Conservation (phyloP, 2,113 vertebrate genomes). For the Amblyopsis rosae region DNA sequence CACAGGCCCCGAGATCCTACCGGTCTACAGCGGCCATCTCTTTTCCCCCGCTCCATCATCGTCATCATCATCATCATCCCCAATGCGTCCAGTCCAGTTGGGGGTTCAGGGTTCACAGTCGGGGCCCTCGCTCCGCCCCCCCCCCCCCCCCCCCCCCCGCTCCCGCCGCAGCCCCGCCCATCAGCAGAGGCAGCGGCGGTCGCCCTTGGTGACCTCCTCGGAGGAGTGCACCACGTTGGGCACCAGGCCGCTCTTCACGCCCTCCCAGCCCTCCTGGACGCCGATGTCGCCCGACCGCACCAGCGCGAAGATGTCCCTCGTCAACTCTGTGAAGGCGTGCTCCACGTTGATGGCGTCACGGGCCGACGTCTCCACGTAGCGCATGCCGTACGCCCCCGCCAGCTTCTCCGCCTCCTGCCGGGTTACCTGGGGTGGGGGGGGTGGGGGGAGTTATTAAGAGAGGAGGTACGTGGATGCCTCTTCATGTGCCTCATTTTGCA, state of each 20-base stretch:
- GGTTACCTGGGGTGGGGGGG: conserved; percentile 79
- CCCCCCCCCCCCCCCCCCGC: not conserved
- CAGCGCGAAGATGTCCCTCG: conserved; percentile 92
- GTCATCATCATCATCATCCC: too few relatives aligned
- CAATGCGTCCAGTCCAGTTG: too few relatives aligned
- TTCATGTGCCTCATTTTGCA: too few relatives aligned
- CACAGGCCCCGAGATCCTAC: too few relatives aligned
- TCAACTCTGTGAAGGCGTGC: conserved; percentile 92
- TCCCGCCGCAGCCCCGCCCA: not conserved
- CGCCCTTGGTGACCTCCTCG: conserved; percentile 91
- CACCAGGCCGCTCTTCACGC: conserved; percentile 95
- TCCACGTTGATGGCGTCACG: conserved; percentile 96
- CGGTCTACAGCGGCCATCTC: too few relatives aligned
- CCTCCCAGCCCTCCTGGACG: conserved; percentile 98
- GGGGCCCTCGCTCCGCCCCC: too few relatives aligned
- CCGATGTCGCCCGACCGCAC: conserved; percentile 93
- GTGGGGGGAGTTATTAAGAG: too few relatives aligned
- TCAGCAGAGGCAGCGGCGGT: conserved; percentile 93
- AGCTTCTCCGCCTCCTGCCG: conserved; percentile 94
- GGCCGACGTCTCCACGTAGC: conserved; percentile 94
- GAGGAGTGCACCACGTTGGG: conserved; percentile 94
- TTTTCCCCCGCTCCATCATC: too few relatives aligned
- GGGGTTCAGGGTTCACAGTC: too few relatives aligned
- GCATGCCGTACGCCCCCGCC: conserved; percentile 89
- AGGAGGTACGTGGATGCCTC: too few relatives aligned